phyloP scores from a whole-genome alignment of 2,888 invertebrate genomes.

The Agriopis leucophaearia region DNA sequence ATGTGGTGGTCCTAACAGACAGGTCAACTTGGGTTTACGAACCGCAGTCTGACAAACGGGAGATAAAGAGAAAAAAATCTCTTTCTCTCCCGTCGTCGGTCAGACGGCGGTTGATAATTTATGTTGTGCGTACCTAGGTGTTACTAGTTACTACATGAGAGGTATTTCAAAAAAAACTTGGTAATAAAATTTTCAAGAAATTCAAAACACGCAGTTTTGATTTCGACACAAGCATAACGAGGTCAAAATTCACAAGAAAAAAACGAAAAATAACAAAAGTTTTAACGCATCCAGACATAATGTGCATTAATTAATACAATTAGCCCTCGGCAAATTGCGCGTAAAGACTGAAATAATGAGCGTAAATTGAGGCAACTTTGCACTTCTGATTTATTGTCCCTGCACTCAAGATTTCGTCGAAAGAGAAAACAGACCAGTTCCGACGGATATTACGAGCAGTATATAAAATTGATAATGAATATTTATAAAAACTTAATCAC shows the following conservation, averaged over 20 bases:
- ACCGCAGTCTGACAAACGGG: too few relatives aligned
- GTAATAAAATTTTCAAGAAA: constrained; percentile 7
- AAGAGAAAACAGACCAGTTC: constrained; percentile 85
- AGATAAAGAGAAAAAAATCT: too few relatives aligned
- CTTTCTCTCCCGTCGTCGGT: too few relatives aligned
- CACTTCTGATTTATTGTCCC: constrained; percentile 85
- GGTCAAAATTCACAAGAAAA: constrained; percentile 65
- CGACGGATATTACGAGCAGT: constrained; percentile 78
- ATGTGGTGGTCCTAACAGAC: too few relatives aligned
- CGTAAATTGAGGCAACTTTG: constrained; percentile 84
- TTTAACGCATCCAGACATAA: constrained; percentile 78
- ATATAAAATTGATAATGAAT: constrained; percentile 84
- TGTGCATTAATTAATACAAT: constrained; percentile 85
- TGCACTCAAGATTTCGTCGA: constrained; percentile 83
- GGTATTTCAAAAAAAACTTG: neutral
- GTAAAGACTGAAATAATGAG: constrained; percentile 84
- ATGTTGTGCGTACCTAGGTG: too few relatives aligned
- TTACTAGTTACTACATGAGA: neutral
- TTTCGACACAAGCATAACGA: constrained; percentile 51
- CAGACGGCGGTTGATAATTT: too few relatives aligned
- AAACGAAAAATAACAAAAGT: constrained; percentile 69
- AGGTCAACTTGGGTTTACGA: too few relatives aligned
- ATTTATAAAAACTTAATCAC: constrained; percentile 84
- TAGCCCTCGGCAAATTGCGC: constrained; percentile 83
- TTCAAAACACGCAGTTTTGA: constrained; percentile 11